These are phyloP conservation scores for Platygyra sinensis DNA, from an alignment of 64 coral and sea anemone species.

Conservation along the genomic window DNA sequence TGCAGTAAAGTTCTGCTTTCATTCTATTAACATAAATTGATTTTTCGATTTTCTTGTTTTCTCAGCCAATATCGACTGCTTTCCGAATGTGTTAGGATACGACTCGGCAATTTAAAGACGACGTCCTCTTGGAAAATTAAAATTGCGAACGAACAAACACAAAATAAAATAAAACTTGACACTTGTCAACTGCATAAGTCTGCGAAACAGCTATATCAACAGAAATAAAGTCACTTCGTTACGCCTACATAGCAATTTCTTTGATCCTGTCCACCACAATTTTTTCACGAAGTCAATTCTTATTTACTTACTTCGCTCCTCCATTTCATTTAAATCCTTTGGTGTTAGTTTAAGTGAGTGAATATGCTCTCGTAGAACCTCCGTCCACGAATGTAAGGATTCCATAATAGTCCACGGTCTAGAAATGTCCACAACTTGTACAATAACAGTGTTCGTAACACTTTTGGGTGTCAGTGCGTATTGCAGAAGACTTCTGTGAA, in stretches of 20 bases:
- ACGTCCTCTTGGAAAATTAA: neutral
- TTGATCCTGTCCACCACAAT: neutral
- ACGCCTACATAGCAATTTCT: neutral
- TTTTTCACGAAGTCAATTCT: neutral
- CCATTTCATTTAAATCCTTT: constrained; percentile 98
- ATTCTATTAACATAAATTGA: neutral
- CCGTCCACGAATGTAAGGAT: constrained; percentile 92
- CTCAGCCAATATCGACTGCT: neutral
- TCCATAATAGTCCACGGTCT: constrained; percentile 98
- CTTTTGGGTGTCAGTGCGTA: constrained; percentile 89
- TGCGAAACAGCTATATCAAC: constrained; percentile 12
- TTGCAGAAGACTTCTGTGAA: constrained; percentile 94
- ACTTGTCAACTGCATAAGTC: neutral
- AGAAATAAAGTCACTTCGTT: neutral
- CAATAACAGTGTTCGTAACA: constrained; percentile 76
- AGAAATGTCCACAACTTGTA: constrained; percentile 93
- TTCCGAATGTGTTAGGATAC: neutral
- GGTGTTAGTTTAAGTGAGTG: constrained; percentile 95
- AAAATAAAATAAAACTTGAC: neutral
- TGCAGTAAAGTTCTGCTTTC: neutral
- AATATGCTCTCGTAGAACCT: constrained; percentile 93
- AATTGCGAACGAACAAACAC: neutral
- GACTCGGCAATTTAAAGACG: neutral
- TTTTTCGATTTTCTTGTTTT: neutral
- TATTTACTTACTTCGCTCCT: constrained; percentile 81